These are phyloP conservation scores for Ceratosolen solmsi DNA, from an alignment of 1,140 invertebrate species.

Conservation along the genomic window DNA sequence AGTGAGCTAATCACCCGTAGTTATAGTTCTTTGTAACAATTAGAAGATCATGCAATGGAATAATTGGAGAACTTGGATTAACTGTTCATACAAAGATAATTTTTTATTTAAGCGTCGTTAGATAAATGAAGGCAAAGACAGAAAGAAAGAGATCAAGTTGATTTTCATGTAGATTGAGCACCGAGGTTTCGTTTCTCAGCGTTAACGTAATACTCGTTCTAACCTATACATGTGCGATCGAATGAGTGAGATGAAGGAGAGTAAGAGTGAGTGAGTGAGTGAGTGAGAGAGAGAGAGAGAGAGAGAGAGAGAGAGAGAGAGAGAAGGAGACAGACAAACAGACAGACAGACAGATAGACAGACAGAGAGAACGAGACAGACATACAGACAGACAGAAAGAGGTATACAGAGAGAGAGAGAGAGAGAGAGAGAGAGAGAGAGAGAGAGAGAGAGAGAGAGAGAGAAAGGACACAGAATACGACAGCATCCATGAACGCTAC, in stretches of 20 bases:
- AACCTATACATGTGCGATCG: neutral
- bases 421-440: no score
- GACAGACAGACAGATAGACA: no score
- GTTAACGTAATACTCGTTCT: neutral
- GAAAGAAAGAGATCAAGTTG: no score
- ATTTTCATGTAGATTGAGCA: neutral
- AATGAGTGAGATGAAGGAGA: neutral
- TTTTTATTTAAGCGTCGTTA: no score
- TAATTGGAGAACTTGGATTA: no score
- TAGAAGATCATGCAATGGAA: no score
- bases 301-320: neutral
- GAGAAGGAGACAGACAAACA: neutral
- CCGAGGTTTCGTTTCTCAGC: neutral
- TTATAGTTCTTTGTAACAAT: no score
- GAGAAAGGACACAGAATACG: no score
- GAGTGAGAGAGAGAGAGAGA: constrained; percentile 18
- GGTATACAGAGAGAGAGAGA: neutral
- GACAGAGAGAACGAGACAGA: neutral
- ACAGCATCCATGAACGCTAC: constrained; percentile 54
- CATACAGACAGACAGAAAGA: no score
- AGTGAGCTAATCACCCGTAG: no score
- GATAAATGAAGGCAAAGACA: no score
- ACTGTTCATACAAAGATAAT: no score
- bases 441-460: neutral
- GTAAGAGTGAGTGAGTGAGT: neutral